A percentile compares a stretch with the other conserved stretches of the same genome.
Evolutionary conservation across 2,797 vertebrate genomes (phyloP).

Genomic region (Masticophis lateralis): DNA sequence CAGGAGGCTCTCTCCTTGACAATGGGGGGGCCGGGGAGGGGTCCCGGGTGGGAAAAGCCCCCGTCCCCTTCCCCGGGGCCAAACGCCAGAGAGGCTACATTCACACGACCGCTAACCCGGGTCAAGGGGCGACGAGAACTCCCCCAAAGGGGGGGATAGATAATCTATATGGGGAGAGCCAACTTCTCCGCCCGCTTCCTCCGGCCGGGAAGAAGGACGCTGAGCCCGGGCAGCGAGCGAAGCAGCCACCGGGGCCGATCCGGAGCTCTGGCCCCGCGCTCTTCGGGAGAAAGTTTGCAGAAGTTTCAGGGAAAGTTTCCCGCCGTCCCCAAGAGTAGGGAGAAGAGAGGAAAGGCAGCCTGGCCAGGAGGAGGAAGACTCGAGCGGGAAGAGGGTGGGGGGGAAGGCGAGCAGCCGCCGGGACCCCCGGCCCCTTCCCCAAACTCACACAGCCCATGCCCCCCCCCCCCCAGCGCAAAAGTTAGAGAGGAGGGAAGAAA

Average conservation of each 20-base stretch:
- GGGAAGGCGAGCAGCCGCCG: too few species aligned
- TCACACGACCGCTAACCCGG: background rate
- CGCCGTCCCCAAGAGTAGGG: too few species aligned
- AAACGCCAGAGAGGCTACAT: background rate
- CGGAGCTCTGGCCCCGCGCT: background rate
- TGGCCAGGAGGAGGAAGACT: background rate
- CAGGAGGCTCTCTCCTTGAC: background rate
- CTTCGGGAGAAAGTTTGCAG: background rate
- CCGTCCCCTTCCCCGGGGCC: background rate
- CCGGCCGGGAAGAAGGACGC: background rate
- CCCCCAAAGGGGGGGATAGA: background rate
- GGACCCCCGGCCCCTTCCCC: too few species aligned
- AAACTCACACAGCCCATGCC: too few species aligned
- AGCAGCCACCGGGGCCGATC: background rate
- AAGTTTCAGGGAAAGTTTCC: background rate
- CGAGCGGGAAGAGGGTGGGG: too few species aligned
- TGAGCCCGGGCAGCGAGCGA: too few species aligned
- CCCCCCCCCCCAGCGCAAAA: too few species aligned
- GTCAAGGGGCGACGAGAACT: background rate
- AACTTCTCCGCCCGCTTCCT: background rate
- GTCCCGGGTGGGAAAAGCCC: too few species aligned
- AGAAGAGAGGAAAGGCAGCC: background rate
- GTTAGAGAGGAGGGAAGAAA: too few species aligned
- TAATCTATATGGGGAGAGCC: background rate
- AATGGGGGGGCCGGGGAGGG: background rate